A percentile compares a stretch with the other conserved stretches of the same genome.
Evolutionary conservation across 2,113 vertebrate genomes (phyloP).

Genomic region (Phoenicopterus ruber): DNA sequence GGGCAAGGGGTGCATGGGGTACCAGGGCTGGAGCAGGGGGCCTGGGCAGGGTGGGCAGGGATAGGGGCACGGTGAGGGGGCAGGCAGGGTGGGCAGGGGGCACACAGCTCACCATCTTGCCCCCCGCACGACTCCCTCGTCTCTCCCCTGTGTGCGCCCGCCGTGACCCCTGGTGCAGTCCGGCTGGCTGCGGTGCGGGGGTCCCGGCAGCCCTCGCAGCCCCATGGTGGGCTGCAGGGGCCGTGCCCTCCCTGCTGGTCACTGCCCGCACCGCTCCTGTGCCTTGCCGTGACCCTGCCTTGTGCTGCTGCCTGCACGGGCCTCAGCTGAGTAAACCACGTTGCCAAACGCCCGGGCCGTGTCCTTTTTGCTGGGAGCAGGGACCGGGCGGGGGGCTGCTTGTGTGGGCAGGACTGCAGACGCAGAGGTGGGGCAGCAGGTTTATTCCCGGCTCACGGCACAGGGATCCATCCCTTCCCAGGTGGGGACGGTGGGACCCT

Average conservation of each 20-base stretch:
- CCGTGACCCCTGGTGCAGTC: accelerated
- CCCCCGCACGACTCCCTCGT: background rate
- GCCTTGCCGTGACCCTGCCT: slow-evolving; percentile 59
- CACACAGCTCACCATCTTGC: background rate
- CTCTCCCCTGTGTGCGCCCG: background rate
- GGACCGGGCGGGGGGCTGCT: accelerated
- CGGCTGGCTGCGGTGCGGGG: background rate
- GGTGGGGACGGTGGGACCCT: background rate
- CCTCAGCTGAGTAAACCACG: slow-evolving; percentile 11
- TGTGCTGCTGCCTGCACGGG: slow-evolving; percentile 1
- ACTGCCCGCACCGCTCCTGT: background rate
- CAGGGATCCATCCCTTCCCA: background rate
- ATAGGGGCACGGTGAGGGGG: background rate
- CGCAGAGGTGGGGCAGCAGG: no score
- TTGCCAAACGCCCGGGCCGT: background rate
- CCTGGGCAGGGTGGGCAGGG: accelerated
- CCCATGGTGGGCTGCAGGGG: background rate
- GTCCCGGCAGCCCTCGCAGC: background rate
- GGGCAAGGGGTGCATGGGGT: background rate
- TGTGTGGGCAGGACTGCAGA: background rate
- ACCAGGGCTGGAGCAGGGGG: background rate
- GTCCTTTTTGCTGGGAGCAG: background rate
- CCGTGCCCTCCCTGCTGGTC: background rate
- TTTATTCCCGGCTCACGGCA: background rate
- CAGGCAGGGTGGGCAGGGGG: background rate